Percentiles rank a stretch among this genome's conserved stretches.
Conservation (phyloP, 2,888 invertebrate species). For the Malachius bipustulatus region DNA sequence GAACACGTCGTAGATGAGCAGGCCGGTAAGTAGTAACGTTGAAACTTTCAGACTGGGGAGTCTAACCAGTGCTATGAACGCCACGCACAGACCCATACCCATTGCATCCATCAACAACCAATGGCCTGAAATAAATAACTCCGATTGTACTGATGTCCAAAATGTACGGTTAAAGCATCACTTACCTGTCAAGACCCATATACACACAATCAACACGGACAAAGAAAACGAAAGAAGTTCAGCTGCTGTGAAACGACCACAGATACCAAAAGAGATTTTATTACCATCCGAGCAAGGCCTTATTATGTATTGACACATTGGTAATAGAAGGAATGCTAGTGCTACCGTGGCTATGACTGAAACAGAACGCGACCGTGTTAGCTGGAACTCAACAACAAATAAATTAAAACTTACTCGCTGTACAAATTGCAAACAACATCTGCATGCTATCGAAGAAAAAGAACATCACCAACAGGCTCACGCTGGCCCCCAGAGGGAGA, state of each 20-base stretch:
- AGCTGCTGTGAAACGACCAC: slow-evolving; percentile 89
- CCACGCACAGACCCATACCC: slow-evolving; percentile 97
- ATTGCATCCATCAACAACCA: slow-evolving; percentile 98
- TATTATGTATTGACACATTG: slow-evolving; percentile 94
- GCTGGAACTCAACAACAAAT: no score
- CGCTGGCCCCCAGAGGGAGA: slow-evolving; percentile 89
- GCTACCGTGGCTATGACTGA: slow-evolving; percentile 93
- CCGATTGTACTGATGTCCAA: neutral
- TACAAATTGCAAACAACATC: slow-evolving; percentile 89
- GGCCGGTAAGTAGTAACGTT: slow-evolving; percentile 82
- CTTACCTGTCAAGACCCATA: slow-evolving; percentile 85
- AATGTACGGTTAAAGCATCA: neutral
- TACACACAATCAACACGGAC: slow-evolving; percentile 86
- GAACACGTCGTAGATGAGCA: slow-evolving; percentile 93
- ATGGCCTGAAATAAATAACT: slow-evolving; percentile 55
- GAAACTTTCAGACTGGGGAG: slow-evolving; percentile 93
- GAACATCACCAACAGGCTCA: slow-evolving; percentile 94
- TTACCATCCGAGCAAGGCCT: slow-evolving; percentile 73
- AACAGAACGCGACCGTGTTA: slow-evolving; percentile 23
- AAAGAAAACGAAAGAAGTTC: slow-evolving; percentile 88
- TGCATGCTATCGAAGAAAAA: slow-evolving; percentile 99
- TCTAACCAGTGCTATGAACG: slow-evolving; percentile 93
- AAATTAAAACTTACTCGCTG: slow-evolving; percentile 94
- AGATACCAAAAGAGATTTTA: slow-evolving; percentile 79
- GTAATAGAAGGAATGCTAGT: slow-evolving; percentile 87